phyloP scores from a whole-genome alignment of 2,888 invertebrate species.

The Frankliniella fusca region DNA sequence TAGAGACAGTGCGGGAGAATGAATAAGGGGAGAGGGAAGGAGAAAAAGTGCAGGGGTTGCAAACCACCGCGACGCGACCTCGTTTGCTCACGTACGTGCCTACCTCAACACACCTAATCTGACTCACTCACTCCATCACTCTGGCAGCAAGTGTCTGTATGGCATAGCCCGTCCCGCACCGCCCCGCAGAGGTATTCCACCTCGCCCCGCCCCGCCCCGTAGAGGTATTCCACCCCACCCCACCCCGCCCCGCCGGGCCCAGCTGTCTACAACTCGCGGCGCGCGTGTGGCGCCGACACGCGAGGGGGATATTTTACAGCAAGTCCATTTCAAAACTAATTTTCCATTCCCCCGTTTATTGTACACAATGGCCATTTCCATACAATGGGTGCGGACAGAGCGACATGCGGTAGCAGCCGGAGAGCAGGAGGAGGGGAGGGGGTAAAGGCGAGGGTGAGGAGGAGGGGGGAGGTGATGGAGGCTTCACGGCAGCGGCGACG shows the following conservation, averaged over 20 bases:
- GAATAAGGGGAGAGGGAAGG: too few species aligned
- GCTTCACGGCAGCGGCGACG: neutral
- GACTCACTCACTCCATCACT: neutral
- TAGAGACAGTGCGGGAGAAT: too few species aligned
- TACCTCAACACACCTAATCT: too few species aligned
- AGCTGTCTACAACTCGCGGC: neutral
- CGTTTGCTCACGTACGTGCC: too few species aligned
- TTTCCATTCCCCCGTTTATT: slow-evolving; percentile 25
- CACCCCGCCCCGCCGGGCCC: neutral
- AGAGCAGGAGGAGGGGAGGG: too few species aligned
- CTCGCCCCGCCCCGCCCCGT: too few species aligned
- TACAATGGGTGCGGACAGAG: slow-evolving; percentile 22
- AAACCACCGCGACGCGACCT: too few species aligned
- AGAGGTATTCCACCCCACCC: too few species aligned
- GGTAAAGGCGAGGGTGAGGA: neutral
- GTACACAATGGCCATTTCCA: slow-evolving; percentile 24
- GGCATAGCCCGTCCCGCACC: too few species aligned
- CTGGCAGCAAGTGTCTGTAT: neutral
- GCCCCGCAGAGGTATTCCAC: too few species aligned
- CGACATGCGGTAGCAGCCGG: neutral
- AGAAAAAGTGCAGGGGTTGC: too few species aligned
- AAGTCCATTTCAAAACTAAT: slow-evolving; percentile 26
- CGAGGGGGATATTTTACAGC: slow-evolving; percentile 26
- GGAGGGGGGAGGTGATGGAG: too few species aligned
- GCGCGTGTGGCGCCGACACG: neutral